phyloP scores from a whole-genome alignment of 2,888 invertebrate genomes.

The Timema podura region DNA sequence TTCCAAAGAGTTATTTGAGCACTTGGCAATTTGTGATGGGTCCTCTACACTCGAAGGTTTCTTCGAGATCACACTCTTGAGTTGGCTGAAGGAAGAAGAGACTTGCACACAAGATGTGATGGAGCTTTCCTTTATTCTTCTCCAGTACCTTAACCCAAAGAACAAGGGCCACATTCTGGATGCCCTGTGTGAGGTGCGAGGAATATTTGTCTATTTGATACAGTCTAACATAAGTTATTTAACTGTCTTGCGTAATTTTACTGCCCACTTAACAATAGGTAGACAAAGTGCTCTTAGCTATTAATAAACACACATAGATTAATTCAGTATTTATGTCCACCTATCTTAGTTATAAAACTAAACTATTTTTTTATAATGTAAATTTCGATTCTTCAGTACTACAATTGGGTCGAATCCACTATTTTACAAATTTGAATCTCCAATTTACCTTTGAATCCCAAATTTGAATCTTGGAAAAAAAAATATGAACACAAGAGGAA shows the following conservation, averaged over 20 bases:
- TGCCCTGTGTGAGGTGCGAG: conserved; percentile 54
- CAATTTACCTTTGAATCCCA: no score
- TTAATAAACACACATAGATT: background rate
- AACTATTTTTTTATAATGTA: no score
- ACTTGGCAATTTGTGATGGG: background rate
- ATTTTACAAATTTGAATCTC: no score
- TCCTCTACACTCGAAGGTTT: conserved; percentile 34
- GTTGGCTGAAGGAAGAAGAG: conserved; percentile 51
- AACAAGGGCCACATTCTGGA: conserved; percentile 55
- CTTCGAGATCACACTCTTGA: conserved; percentile 44
- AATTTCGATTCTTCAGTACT: no score
- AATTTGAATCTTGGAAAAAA: no score
- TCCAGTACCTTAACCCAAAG: conserved; percentile 51
- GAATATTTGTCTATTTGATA: background rate
- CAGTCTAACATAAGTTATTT: background rate
- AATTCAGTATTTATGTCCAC: background rate
- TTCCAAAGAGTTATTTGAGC: conserved; percentile 15
- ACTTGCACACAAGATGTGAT: conserved; percentile 54
- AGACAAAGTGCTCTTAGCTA: background rate
- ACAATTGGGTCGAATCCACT: no score
- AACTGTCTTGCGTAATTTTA: background rate
- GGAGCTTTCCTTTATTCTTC: conserved; percentile 59
- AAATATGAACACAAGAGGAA: no score
- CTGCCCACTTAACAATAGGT: background rate
- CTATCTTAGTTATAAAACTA: background rate